phyloP scores from a whole-genome alignment of 2,113 vertebrate species.

The Cinclus mexicanus region DNA sequence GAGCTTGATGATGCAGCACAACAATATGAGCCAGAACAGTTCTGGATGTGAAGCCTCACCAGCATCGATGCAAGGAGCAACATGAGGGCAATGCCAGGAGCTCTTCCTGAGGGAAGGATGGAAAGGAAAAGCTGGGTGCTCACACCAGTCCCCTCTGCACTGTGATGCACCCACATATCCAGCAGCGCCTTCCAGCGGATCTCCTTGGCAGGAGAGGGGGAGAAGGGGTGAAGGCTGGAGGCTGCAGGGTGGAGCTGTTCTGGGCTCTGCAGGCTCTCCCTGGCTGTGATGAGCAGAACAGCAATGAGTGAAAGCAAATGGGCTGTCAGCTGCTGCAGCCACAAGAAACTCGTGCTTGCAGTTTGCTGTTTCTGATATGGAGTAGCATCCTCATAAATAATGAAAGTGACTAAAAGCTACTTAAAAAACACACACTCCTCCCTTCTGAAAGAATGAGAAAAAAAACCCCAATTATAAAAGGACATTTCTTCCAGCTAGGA shows the following conservation, averaged over 20 bases:
- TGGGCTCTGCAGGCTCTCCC: background rate
- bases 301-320: background rate
- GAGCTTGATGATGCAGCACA: background rate
- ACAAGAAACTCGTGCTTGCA: background rate
- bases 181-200: background rate
- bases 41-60: background rate
- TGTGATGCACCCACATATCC: rapidly evolving
- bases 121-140: background rate
- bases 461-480: slow-evolving; percentile 60
- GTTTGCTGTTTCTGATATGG: slow-evolving; percentile 54
- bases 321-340: background rate
- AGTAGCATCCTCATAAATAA: slow-evolving; percentile 66
- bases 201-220: background rate
- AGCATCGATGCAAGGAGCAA: background rate
- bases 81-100: background rate
- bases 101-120: background rate
- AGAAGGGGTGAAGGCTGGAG: background rate
- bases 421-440: slow-evolving; percentile 65
- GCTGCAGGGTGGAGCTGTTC: background rate
- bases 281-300: background rate
- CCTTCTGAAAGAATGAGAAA: slow-evolving; percentile 51
- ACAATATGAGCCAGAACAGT: rapidly evolving
- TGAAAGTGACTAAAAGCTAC: slow-evolving; percentile 70
- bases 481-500: slow-evolving; percentile 65
- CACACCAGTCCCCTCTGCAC: rapidly evolving